These are phyloP conservation scores for Pollimyrus isidori DNA, from an alignment of 2,113 vertebrate genomes.

Conservation along the genomic window DNA sequence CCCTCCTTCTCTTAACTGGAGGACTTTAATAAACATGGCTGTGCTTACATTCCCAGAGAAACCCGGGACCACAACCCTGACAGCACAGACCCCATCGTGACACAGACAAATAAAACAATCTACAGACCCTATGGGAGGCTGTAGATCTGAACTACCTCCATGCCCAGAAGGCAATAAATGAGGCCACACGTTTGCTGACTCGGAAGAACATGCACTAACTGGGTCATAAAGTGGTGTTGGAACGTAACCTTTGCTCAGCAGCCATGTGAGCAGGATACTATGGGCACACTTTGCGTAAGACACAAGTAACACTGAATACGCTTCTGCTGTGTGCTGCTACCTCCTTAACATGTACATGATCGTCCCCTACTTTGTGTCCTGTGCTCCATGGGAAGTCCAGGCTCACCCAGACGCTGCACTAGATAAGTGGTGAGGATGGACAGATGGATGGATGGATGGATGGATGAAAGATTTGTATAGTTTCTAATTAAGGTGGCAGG, in stretches of 20 bases:
- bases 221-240: slow-evolving; percentile 61
- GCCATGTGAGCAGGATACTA: slow-evolving; percentile 34
- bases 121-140: neutral
- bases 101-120: slow-evolving; percentile 5
- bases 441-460: neutral
- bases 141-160: slow-evolving; percentile 34
- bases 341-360: neutral
- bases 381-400: neutral
- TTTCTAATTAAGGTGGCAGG: neutral
- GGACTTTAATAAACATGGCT: neutral
- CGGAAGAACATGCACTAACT: neutral
- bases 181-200: slow-evolving; percentile 42
- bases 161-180: slow-evolving; percentile 57
- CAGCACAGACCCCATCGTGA: neutral
- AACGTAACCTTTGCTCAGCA: slow-evolving; percentile 62
- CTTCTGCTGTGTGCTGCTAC: neutral
- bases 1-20: neutral
- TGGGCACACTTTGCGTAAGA: slow-evolving; percentile 30
- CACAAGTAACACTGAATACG: neutral
- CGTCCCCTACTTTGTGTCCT: neutral
- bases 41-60: neutral
- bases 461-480: neutral
- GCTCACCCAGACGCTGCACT: neutral
- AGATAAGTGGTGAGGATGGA: neutral
- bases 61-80: neutral